These are phyloP conservation scores for Cebidichthys violaceus DNA, from an alignment of 2,113 vertebrate species.

Conservation along the genomic window DNA sequence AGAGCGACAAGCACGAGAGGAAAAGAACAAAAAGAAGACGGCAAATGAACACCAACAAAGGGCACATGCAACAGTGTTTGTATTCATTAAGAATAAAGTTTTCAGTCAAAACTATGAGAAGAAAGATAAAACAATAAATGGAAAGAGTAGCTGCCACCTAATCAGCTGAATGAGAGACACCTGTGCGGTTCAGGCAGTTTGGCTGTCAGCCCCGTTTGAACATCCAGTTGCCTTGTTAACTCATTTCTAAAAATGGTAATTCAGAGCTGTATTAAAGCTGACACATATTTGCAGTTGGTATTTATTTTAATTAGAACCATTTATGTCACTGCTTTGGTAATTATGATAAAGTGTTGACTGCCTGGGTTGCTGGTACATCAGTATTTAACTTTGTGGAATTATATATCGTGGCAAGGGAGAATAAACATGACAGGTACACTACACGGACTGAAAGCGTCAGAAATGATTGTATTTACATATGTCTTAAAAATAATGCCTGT, in stretches of 20 bases:
- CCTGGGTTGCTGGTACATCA: slow-evolving; percentile 15
- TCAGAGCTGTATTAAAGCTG: slow-evolving; percentile 42
- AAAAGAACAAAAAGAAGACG: neutral
- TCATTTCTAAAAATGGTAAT: slow-evolving; percentile 20
- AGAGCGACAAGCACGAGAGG: neutral
- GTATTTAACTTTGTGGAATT: slow-evolving; percentile 5
- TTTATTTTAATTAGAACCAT: slow-evolving; percentile 52
- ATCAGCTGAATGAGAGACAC: slow-evolving; percentile 54
- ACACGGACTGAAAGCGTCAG: neutral
- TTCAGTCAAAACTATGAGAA: neutral
- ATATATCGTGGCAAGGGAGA: neutral
- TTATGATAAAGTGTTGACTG: slow-evolving; percentile 47
- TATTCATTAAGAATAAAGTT: neutral
- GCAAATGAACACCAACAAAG: neutral
- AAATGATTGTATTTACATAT: neutral
- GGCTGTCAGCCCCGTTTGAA: slow-evolving; percentile 60
- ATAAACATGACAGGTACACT: neutral
- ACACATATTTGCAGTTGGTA: slow-evolving; percentile 28
- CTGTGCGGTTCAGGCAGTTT: slow-evolving; percentile 38
- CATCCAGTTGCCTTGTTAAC: slow-evolving; percentile 13
- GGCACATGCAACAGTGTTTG: neutral
- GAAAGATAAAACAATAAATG: neutral
- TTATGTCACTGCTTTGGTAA: slow-evolving; percentile 38
- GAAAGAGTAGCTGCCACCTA: neutral
- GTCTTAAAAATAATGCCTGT: neutral